Evolutionary conservation across 2,113 vertebrate genomes (phyloP).

Genomic region (Dromaius novaehollandiae): DNA sequence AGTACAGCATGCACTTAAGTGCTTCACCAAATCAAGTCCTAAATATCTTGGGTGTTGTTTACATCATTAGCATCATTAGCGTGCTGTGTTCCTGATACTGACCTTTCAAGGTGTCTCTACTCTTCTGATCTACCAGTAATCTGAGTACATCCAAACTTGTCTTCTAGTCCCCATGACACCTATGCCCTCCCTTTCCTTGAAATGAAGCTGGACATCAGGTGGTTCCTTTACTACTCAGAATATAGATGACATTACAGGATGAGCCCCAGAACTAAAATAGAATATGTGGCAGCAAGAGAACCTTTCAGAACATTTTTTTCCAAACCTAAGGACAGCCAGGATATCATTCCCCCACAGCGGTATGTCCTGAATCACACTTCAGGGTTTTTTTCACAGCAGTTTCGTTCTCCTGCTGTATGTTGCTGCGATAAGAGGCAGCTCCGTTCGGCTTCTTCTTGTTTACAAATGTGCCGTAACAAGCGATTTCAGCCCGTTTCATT

Average conservation of each 20-base stretch:
- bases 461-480: background rate
- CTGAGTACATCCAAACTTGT: constrained; percentile 40
- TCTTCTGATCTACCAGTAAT: constrained; percentile 49
- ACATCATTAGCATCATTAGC: constrained; percentile 42
- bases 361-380: background rate
- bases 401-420: background rate
- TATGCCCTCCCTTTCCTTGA: constrained; percentile 64
- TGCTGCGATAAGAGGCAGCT: background rate
- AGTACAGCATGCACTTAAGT: background rate
- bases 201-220: constrained; percentile 67
- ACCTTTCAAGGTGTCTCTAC: constrained; percentile 63
- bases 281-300: constrained; percentile 49
- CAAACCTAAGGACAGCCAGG: background rate
- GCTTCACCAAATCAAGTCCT: background rate
- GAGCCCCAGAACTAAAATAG: constrained; percentile 61
- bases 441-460: background rate
- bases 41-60: background rate
- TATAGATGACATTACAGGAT: constrained; percentile 53
- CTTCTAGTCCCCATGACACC: constrained; percentile 37
- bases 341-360: background rate
- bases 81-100: constrained; percentile 12
- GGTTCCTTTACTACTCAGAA: constrained; percentile 43
- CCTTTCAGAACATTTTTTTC: constrained; percentile 51
- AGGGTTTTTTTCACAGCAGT: background rate
- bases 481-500: background rate